Percentiles rank a stretch among this genome's conserved stretches.
These are phyloP conservation scores for Druon quercuslanigerum DNA, from an alignment of 1,140 invertebrate species.

Conservation along the genomic window DNA sequence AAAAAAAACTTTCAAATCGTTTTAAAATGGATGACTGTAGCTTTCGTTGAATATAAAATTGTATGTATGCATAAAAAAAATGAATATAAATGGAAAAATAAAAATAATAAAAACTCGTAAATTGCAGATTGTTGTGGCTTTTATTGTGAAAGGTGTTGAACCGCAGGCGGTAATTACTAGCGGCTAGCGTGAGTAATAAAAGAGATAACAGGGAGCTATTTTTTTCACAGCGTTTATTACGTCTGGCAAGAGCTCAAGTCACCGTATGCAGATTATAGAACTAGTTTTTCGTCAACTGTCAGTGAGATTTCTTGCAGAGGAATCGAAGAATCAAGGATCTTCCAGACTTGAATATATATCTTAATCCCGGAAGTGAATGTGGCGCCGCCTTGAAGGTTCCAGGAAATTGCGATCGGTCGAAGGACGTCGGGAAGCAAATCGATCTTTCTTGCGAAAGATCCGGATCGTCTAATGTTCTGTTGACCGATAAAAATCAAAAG, in stretches of 20 bases:
- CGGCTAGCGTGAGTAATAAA: no score
- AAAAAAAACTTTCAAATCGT: no score
- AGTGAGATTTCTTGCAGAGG: slow-evolving; percentile 5
- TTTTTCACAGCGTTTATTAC: no score
- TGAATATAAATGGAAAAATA: no score
- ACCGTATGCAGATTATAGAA: neutral
- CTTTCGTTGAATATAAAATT: no score
- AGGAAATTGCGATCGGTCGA: slow-evolving; percentile 26
- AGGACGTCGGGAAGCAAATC: slow-evolving; percentile 41
- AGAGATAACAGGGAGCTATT: no score
- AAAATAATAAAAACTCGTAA: no score
- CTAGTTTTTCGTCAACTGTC: slow-evolving; percentile 1
- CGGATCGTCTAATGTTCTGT: slow-evolving; percentile 5
- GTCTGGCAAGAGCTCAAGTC: slow-evolving; percentile 3
- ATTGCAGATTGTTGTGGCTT: no score
- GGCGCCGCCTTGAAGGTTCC: slow-evolving; percentile 10
- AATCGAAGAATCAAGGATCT: neutral
- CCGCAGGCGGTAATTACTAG: no score
- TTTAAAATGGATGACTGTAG: no score
- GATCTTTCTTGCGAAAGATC: slow-evolving; percentile 31
- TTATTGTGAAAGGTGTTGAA: no score
- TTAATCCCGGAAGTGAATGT: slow-evolving; percentile 21
- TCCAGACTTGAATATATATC: slow-evolving; percentile 18
- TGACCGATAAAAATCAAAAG: neutral
- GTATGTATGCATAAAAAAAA: no score